Evolutionary conservation across 2,888 invertebrate genomes (phyloP).

Genomic region (Agrochola lota): DNA sequence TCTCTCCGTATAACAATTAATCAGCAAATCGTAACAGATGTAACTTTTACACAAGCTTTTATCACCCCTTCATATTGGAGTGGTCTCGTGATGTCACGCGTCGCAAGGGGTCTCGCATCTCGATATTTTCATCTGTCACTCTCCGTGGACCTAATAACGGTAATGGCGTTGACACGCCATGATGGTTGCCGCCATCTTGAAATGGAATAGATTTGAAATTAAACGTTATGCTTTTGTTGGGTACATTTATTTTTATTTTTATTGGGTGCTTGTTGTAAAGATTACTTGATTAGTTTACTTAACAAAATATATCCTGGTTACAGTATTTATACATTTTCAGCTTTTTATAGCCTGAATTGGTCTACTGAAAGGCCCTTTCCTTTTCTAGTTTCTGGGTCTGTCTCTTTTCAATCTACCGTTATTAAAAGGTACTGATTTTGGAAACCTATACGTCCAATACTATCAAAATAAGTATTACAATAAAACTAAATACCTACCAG

Average conservation of each 20-base stretch:
- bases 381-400: no score
- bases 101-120: conserved; percentile 25
- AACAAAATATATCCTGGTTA: no score
- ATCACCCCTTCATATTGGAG: conserved; percentile 31
- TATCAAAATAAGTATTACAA: not conserved
- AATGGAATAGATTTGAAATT: conserved; percentile 16
- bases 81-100: conserved; percentile 7
- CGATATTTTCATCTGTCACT: conserved; percentile 35
- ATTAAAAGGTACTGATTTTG: not conserved
- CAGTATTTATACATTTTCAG: not conserved
- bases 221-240: not conserved
- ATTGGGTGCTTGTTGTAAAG: not conserved
- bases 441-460: not conserved
- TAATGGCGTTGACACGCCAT: conserved; percentile 45
- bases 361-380: not conserved
- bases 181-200: conserved; percentile 43
- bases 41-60: conserved; percentile 11
- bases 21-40: conserved; percentile 39
- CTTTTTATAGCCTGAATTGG: not conserved
- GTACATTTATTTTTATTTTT: not conserved
- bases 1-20: conserved; percentile 20
- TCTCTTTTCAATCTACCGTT: not conserved
- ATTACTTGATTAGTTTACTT: not conserved
- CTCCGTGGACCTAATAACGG: conserved; percentile 26
- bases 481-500: not conserved